Evolutionary conservation across 2,888 invertebrate species (phyloP), one percentile per base, ranked within the genome.

Genomic region (Ligdia adustata): DNA sequence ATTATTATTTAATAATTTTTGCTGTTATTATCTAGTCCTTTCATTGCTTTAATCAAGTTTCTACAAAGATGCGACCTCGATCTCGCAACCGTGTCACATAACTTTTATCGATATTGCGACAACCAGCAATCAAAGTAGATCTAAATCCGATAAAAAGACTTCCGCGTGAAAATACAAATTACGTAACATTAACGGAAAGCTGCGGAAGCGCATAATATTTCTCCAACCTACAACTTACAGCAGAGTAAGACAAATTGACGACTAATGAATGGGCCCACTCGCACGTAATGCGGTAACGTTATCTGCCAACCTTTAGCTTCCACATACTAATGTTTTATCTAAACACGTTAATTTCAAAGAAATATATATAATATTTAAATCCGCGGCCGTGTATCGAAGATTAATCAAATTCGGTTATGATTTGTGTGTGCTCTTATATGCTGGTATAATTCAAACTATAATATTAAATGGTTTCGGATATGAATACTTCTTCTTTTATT

Each of bases 311-410:
- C 82, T 82, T 80, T 80, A 66, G 58, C 76, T 77, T 49, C 48
- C 48, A 31, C 45, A 50, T 51, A n/a, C n/a, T n/a, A 44, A 52
- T 60, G 59, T 66, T 69, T 72, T 79, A 80, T 77, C 74, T 53
- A 52, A 63, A 62, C 66, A 64, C 74, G 81, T 84, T 81, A 75
- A 78, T 79, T 72, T 69, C 60, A 52, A 60, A 60, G 74, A 78
- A n/a, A n/a, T n/a, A n/a, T 81, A 69, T 55, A 46, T 52, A 27
- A 38, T 64, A 55, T 60, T 62, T 60, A 60, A 59, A 64, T 66
- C 65, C 59, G 55, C 54, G 51, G 51, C 55, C 38, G 54, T 52
- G 53, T 52, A 54, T 15, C 37, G 29, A 38, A 62, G 56, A 62
- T 61, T 66, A 57, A 66, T 66, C 54, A 58, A 66, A 64, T 60